Evolutionary conservation across 1,140 invertebrate species (phyloP), one percentile per base, ranked within the genome.

Genomic region (Plodia interpunctella): DNA sequence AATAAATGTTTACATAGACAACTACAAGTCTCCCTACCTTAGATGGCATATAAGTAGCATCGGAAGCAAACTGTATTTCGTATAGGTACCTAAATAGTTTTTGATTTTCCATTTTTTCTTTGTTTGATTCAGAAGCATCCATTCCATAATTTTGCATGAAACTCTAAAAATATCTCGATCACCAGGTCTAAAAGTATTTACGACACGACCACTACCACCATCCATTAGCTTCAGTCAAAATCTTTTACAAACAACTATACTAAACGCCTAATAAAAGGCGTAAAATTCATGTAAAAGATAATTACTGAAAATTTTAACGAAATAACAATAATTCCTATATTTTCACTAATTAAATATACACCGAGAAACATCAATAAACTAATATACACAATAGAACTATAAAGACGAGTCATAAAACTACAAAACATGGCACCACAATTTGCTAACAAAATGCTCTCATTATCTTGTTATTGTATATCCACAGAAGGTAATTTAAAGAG

Each of bases 41-140:
- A 3, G 21, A 25, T 25, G 2, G 21, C 21, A 25, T 25, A 25
- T 25, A 25, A 25, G 21, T 6, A 25, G 21, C 21, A 25, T 25
- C 21, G 21, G 2, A 6, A 25, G 21, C 21, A 3, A 25, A 25
- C n/a, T n/a, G n/a, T 32, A 32, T 4, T 3, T 10, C 8, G 30
- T 32, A 32, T 32, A n/a, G n/a, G n/a, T 28, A 5, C 28, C 3
- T 28, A 28, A 28, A 5, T 28, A 28, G 28, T 32, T 11, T 6
- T 32, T 32, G 21, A 25, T 32, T 9, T 11, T 6, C 30, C 6
- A 11, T 32, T 32, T 10, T 1, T 8, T 6, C 9, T 44, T n/a
- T 44, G 38, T 44, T 44, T 44, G 38, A 44, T 15, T 44, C 38
- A 44, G 38, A 44, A 44, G 38, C 38, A 44, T n/a, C 38, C 38